Conservation (phyloP, 1,140 invertebrate genomes). For the Charaxes varanes region DNA sequence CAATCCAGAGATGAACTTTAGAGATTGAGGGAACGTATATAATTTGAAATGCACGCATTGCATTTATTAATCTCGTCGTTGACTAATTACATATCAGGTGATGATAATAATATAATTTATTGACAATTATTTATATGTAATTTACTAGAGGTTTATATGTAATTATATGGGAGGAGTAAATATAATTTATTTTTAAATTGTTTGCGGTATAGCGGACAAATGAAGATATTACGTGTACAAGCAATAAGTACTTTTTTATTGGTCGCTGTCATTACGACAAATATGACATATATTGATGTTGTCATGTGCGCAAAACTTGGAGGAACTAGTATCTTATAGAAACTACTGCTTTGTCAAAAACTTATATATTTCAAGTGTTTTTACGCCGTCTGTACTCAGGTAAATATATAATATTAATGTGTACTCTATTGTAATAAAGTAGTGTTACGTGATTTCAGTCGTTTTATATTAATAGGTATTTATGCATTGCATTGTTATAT, state of each 20-base stretch:
- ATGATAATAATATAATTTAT: slow-evolving; percentile 57
- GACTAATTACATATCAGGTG: slow-evolving; percentile 54
- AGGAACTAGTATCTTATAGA: slow-evolving; percentile 37
- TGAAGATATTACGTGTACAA: slow-evolving; percentile 68
- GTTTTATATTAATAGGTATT: too few species aligned
- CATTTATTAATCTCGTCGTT: slow-evolving; percentile 12
- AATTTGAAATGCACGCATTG: slow-evolving; percentile 2
- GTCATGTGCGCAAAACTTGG: slow-evolving; percentile 63
- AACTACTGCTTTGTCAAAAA: too few species aligned
- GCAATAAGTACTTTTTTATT: slow-evolving; percentile 70
- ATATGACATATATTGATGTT: slow-evolving; percentile 58
- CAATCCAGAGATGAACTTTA: neutral
- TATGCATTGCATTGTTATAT: too few species aligned
- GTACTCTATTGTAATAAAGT: too few species aligned
- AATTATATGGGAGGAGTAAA: slow-evolving; percentile 26
- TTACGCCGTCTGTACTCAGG: too few species aligned
- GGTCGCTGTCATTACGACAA: slow-evolving; percentile 42
- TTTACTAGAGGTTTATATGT: slow-evolving; percentile 25
- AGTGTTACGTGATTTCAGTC: too few species aligned
- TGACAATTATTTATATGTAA: slow-evolving; percentile 26
- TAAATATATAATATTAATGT: too few species aligned
- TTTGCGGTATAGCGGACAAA: slow-evolving; percentile 62
- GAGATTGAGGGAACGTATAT: slow-evolving; percentile 5
- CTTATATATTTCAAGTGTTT: too few species aligned
- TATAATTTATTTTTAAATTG: slow-evolving; percentile 61